These are phyloP conservation scores for Agrypnia vestita DNA, from an alignment of 1,140 invertebrate species.

Conservation along the genomic window DNA sequence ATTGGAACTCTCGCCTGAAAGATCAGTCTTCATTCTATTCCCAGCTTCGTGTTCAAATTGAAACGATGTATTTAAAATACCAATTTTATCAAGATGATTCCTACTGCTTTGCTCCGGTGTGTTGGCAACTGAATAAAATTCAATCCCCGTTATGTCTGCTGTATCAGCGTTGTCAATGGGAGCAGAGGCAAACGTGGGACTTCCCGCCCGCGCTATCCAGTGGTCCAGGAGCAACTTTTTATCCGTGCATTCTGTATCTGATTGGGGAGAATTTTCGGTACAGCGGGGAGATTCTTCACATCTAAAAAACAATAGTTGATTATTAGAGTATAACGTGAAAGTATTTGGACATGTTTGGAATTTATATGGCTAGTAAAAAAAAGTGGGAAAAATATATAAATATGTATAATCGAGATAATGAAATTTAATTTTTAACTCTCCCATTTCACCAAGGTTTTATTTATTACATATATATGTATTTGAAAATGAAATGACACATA, in stretches of 20 bases:
- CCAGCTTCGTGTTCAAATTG: conserved; percentile 53
- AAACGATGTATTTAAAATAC: conserved; percentile 54
- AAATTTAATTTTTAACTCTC: too few species aligned
- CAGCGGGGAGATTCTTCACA: conserved; percentile 40
- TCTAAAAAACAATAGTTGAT: conserved; percentile 42
- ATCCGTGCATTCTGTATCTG: conserved; percentile 67
- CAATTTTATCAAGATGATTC: conserved; percentile 44
- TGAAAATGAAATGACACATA: too few species aligned
- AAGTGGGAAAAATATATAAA: too few species aligned
- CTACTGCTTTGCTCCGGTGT: conserved; percentile 61
- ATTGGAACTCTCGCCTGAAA: conserved; percentile 16
- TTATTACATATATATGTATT: too few species aligned
- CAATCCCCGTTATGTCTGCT: conserved; percentile 68
- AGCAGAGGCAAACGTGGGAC: conserved; percentile 70
- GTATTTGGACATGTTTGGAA: too few species aligned
- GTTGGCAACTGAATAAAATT: conserved; percentile 71
- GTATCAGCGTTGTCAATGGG: conserved; percentile 64
- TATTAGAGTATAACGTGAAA: not conserved
- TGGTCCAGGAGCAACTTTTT: conserved; percentile 72
- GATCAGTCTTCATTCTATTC: conserved; percentile 44
- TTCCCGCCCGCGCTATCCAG: conserved; percentile 70
- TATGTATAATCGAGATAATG: too few species aligned
- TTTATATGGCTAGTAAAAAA: too few species aligned
- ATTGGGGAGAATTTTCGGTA: conserved; percentile 56
- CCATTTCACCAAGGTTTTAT: too few species aligned